Evolutionary conservation across 2,888 invertebrate species (phyloP).

Genomic region (Brachypalpus laphriformis): DNA sequence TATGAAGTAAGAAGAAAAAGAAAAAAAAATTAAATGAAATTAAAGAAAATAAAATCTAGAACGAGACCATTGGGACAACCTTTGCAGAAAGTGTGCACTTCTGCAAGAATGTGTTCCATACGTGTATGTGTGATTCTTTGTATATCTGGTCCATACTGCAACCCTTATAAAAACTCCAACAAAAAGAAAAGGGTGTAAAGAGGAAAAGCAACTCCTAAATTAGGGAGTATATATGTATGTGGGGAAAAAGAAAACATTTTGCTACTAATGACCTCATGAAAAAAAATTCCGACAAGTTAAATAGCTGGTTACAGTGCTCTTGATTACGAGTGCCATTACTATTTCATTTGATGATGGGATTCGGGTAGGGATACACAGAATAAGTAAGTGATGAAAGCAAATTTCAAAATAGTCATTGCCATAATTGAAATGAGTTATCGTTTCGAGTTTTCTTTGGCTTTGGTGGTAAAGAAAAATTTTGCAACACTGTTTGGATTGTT

Average conservation of each 20-base stretch:
- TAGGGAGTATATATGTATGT: neutral
- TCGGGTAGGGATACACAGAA: neutral
- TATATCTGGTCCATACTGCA: conserved; percentile 36
- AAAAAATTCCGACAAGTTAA: conserved; percentile 52
- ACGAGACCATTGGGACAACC: conserved; percentile 67
- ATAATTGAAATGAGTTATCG: neutral
- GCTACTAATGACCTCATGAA: conserved; percentile 69
- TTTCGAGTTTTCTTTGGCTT: neutral
- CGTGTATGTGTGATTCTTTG: conserved; percentile 1
- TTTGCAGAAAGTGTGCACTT: conserved; percentile 39
- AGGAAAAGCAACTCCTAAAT: conserved; percentile 31
- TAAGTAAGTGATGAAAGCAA: neutral
- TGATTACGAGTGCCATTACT: conserved; percentile 18
- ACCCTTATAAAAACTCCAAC: conserved; percentile 12
- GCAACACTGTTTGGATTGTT: too few species aligned
- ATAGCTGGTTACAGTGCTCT: conserved; percentile 50
- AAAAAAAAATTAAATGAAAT: conserved; percentile 42
- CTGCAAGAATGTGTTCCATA: conserved; percentile 5
- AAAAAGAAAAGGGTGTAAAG: conserved; percentile 15
- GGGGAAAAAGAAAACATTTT: neutral
- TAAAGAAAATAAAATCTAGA: conserved; percentile 68
- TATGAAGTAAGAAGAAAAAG: conserved; percentile 46
- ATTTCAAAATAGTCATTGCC: too few species aligned
- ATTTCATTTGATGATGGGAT: neutral
- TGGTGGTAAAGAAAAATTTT: too few species aligned